Evolutionary conservation across 2,888 invertebrate species (phyloP).

Genomic region (Cylloceria caligata): DNA sequence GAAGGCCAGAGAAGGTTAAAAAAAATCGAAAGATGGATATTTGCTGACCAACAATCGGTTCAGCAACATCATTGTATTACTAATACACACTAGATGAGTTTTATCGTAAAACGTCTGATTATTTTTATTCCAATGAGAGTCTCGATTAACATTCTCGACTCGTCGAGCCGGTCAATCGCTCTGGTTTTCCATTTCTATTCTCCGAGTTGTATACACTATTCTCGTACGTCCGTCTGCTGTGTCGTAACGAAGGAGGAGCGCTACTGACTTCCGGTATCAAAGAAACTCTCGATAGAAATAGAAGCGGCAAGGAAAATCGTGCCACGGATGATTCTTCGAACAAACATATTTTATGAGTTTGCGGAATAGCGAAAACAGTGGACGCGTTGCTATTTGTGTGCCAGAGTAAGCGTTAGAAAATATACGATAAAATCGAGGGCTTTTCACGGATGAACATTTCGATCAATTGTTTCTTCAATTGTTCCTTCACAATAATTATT

Average conservation of each 20-base stretch:
- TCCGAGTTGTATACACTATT: constrained; percentile 1
- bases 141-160: constrained; percentile 34
- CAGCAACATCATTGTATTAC: neutral
- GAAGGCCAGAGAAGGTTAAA: neutral
- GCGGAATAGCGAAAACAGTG: constrained; percentile 4
- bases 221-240: neutral
- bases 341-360: constrained; percentile 21
- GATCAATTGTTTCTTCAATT: neutral
- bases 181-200: neutral
- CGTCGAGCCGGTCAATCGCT: constrained; percentile 23
- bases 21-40: too few species aligned
- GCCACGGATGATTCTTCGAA: constrained; percentile 19
- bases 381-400: constrained; percentile 5
- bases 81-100: neutral
- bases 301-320: constrained; percentile 1
- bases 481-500: too few species aligned
- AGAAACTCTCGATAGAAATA: constrained; percentile 28
- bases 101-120: constrained; percentile 17
- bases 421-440: neutral
- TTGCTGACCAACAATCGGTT: neutral
- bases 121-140: constrained; percentile 42
- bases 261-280: constrained; percentile 23
- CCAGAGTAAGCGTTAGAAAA: neutral
- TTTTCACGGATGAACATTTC: neutral
- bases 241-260: constrained; percentile 13